Percentiles rank a stretch among this genome's conserved stretches.
phyloP scores from a whole-genome alignment of 2,888 invertebrate genomes.

The Drosophila borealis region DNA sequence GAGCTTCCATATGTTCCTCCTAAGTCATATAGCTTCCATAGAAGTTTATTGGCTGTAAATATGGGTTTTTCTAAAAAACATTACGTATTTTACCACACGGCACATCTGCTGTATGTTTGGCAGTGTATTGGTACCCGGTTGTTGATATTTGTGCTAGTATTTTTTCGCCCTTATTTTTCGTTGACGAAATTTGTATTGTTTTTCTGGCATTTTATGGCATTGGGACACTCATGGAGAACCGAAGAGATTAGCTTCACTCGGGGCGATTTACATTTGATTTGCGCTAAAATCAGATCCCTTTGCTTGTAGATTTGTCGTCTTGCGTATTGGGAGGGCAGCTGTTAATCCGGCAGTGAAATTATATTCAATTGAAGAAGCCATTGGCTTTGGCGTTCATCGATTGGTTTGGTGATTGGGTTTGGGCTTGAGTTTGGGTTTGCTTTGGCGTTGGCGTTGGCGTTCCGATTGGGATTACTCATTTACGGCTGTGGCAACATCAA shows the following conservation, averaged over 20 bases:
- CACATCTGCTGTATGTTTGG: too few relatives aligned
- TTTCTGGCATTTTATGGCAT: slow-evolving; percentile 28
- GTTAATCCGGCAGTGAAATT: slow-evolving; percentile 63
- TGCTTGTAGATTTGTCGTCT: neutral
- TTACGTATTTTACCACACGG: too few relatives aligned
- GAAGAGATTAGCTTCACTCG: slow-evolving; percentile 32
- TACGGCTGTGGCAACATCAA: slow-evolving; percentile 39
- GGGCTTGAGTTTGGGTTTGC: neutral
- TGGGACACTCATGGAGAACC: slow-evolving; percentile 5
- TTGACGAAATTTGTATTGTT: too few relatives aligned
- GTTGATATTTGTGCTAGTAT: too few relatives aligned
- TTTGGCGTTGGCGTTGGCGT: slow-evolving; percentile 3
- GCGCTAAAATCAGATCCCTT: slow-evolving; percentile 20
- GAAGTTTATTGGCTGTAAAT: too few relatives aligned
- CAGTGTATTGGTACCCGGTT: too few relatives aligned
- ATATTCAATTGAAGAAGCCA: slow-evolving; percentile 70
- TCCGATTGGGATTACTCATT: slow-evolving; percentile 46
- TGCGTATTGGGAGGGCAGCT: slow-evolving; percentile 17
- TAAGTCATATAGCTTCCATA: too few relatives aligned
- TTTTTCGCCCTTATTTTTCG: too few relatives aligned
- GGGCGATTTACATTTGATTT: slow-evolving; percentile 63
- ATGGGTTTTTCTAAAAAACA: too few relatives aligned
- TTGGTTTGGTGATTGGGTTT: slow-evolving; percentile 32
- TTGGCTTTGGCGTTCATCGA: slow-evolving; percentile 47
- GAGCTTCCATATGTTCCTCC: too few relatives aligned